These are phyloP conservation scores for Calosoma granatense DNA, from an alignment of 1,140 invertebrate species.

Conservation along the genomic window DNA sequence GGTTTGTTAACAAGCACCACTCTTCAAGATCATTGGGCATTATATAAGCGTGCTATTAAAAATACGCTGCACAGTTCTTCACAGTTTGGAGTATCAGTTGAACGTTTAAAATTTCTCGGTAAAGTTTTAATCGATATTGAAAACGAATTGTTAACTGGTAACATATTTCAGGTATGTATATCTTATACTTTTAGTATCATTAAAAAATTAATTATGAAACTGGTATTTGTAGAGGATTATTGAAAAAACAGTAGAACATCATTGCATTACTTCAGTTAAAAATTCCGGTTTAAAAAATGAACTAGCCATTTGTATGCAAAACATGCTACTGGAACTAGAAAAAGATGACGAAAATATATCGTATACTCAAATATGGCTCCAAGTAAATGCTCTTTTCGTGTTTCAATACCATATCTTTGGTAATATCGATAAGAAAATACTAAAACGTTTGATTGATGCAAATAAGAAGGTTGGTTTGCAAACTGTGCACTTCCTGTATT, in stretches of 20 bases:
- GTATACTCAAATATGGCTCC: conserved; percentile 54
- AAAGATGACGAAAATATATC: conserved; percentile 45
- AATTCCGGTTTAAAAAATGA: conserved; percentile 57
- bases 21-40: conserved; percentile 57
- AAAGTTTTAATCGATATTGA: conserved; percentile 56
- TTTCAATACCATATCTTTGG: conserved; percentile 67
- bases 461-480: conserved; percentile 76
- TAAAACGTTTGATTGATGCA: conserved; percentile 59
- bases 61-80: conserved; percentile 55
- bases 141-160: conserved; percentile 45
- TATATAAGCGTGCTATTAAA: conserved; percentile 57
- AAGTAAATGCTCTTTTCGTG: conserved; percentile 60
- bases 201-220: not conserved
- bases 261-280: conserved; percentile 46
- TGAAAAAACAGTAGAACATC: conserved; percentile 54
- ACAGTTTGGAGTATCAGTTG: conserved; percentile 46
- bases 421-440: conserved; percentile 64
- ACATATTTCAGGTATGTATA: conserved; percentile 49
- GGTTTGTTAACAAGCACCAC: conserved; percentile 52
- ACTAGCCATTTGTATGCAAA: conserved; percentile 59
- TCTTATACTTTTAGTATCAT: conserved; percentile 27
- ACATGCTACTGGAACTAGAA: conserved; percentile 51
- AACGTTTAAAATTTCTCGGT: conserved; percentile 52
- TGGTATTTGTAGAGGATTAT: conserved; percentile 34
- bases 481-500: too few relatives aligned